A percentile compares a stretch with the other conserved stretches of the same genome.
Evolutionary conservation across 2,797 vertebrate genomes (phyloP).

Genomic region (Sardinella longiceps): DNA sequence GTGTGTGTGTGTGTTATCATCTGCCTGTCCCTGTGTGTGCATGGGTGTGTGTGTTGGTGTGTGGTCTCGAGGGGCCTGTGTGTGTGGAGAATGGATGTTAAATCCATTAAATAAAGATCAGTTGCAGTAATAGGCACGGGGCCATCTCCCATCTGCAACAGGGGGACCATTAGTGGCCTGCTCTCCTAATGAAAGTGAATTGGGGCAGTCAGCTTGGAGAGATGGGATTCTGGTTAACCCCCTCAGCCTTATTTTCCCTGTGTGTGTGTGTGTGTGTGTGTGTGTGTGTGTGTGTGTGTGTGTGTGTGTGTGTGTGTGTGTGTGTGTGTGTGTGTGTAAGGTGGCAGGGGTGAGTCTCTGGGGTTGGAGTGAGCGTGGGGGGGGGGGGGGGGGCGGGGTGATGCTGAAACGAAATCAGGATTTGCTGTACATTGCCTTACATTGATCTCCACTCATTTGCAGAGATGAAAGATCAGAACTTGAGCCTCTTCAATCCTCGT

Average conservation of each 20-base stretch:
- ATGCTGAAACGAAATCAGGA: too few relatives aligned
- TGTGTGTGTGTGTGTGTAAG: background rate
- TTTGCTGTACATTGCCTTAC: background rate
- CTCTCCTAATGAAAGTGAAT: slow-evolving; percentile 83
- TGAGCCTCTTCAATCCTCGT: background rate
- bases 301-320: background rate
- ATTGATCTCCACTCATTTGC: background rate
- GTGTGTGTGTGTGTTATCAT: slow-evolving; percentile 38
- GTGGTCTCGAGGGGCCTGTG: slow-evolving; percentile 84
- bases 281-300: background rate
- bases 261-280: background rate
- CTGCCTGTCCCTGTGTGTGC: background rate
- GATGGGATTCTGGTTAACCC: slow-evolving; percentile 71
- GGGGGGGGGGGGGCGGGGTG: background rate
- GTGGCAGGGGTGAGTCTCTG: background rate
- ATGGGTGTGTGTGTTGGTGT: slow-evolving; percentile 63
- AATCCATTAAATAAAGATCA: slow-evolving; percentile 98
- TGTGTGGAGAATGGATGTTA: slow-evolving; percentile 97
- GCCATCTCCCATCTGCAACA: slow-evolving; percentile 70
- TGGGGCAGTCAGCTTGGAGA: slow-evolving; percentile 64
- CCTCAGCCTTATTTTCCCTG: slow-evolving; percentile 70
- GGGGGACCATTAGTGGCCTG: slow-evolving; percentile 78
- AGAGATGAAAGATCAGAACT: background rate
- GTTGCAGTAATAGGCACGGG: slow-evolving; percentile 80
- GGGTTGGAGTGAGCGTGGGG: background rate